Percentiles rank a stretch among this genome's conserved stretches.
Evolutionary conservation across 2,797 vertebrate species (phyloP).

Genomic region (Meriones psammophilus): DNA sequence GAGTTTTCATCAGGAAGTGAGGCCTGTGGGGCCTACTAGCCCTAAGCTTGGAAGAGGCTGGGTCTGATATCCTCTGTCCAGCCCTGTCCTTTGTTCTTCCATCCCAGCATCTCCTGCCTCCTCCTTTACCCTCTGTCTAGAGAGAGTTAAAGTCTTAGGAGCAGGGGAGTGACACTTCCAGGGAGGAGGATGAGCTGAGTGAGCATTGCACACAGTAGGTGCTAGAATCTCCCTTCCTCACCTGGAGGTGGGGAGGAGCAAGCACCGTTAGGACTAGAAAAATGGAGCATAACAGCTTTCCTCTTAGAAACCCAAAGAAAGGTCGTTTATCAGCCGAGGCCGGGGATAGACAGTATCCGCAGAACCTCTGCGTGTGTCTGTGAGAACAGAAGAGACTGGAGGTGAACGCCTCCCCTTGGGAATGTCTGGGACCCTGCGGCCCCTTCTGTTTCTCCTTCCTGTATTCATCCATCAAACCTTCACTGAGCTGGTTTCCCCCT

Average conservation of each 20-base stretch:
- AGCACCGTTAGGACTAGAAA: not conserved
- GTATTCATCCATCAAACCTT: rapidly evolving
- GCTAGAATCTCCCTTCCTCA: not conserved
- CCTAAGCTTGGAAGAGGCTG: not conserved
- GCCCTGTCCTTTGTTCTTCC: not conserved
- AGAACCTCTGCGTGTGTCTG: rapidly evolving
- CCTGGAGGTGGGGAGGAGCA: not conserved
- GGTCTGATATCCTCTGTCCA: not conserved
- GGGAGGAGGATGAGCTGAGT: not conserved
- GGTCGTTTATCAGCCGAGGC: not conserved
- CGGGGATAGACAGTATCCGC: not conserved
- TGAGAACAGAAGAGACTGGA: not conserved
- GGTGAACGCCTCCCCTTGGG: too few species aligned
- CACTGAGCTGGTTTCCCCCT: rapidly evolving
- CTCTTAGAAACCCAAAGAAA: not conserved
- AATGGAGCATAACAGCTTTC: not conserved
- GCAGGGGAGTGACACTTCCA: not conserved
- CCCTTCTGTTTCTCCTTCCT: rapidly evolving
- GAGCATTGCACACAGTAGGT: too few species aligned
- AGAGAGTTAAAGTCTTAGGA: not conserved
- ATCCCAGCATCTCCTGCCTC: not conserved
- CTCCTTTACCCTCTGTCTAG: not conserved
- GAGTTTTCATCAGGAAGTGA: too few species aligned
- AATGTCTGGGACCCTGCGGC: rapidly evolving
- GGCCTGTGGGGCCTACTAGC: not conserved